Base-by-base conservation (phyloP, 2,113 vertebrate species). In the Phylloscopus whistleri region DNA sequence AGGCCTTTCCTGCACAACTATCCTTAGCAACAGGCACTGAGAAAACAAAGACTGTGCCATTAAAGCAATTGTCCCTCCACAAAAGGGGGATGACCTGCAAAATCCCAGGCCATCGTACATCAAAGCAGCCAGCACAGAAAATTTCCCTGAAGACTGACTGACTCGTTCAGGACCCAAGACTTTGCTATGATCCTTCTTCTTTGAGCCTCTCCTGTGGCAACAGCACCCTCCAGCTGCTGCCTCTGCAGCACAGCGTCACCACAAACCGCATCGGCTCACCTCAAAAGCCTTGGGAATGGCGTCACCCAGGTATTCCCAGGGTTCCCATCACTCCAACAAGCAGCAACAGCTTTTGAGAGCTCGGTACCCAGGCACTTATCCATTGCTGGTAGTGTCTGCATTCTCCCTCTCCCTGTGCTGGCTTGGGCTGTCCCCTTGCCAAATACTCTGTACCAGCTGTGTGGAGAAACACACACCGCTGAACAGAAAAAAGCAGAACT, bases 181-280 rank as follows among this genome's bases (percentile, higher is more conserved):
- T n/a, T 37, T 12, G 23, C 51, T 15, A 16, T 14, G 33, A 33
- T 69, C 5, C 13, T 23, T 9, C 43, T 56, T 17, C 52, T n/a
- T 17, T 8, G n/a, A 92, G 66, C 21, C 66, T 90, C 84, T 89
- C n/a, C 31, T 58, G 41, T 16, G 35, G 46, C 72, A 90, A 88
- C 35, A 95, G 86, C 94, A 90, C 93, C 94, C 79, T 95, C 94
- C 79, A 94, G 93, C 86, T 88, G 79, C 93, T 73, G 78, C 28
- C 63, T 81, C 59, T 52, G 43, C 64, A 82, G 74, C 55, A 30
- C 64, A 82, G 56, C 5, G 1, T n/a, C 48, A 31, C 44, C 5
- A 4, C 24, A 35, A 80, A 48, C 23, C 26, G 3, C 35, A 9
- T 30, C 79, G 33, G 82, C 16, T 73, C 24, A 3, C 1, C 2